A percentile compares a stretch with the other conserved stretches of the same genome.
Evolutionary conservation across 2,888 invertebrate genomes (phyloP).

Genomic region (Eupithecia dodoneata): DNA sequence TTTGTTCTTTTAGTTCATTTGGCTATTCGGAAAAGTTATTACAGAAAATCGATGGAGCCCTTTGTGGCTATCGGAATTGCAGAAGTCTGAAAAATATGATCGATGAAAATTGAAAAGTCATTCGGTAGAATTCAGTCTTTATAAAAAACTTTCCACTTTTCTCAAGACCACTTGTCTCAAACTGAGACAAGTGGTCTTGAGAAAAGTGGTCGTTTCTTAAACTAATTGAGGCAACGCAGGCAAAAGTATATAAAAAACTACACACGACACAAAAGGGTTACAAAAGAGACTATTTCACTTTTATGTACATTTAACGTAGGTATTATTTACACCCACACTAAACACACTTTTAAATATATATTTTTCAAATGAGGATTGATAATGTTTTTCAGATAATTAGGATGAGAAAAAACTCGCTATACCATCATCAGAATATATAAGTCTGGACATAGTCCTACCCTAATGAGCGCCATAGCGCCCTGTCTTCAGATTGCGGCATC

Average conservation of each 20-base stretch:
- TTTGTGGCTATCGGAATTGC: constrained; percentile 1
- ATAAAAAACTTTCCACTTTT: too few species aligned
- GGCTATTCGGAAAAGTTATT: constrained; percentile 22
- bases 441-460: too few species aligned
- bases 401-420: background rate
- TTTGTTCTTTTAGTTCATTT: constrained; percentile 38
- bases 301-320: too few species aligned
- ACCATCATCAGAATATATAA: too few species aligned
- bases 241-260: background rate
- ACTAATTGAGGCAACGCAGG: background rate
- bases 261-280: background rate
- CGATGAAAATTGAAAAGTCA: background rate
- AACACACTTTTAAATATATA: too few species aligned
- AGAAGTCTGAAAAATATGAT: background rate
- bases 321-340: too few species aligned
- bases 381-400: too few species aligned
- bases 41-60: constrained; percentile 24
- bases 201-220: background rate
- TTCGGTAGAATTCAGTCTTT: background rate
- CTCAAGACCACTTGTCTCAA: too few species aligned
- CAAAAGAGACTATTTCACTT: background rate
- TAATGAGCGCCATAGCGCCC: too few species aligned
- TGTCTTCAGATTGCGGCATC: too few species aligned
- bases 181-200: background rate
- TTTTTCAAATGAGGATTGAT: too few species aligned